Percentiles rank a stretch among this genome's conserved stretches.
Conservation (phyloP, 2,888 invertebrate genomes). For the Hedychridium roseum region DNA sequence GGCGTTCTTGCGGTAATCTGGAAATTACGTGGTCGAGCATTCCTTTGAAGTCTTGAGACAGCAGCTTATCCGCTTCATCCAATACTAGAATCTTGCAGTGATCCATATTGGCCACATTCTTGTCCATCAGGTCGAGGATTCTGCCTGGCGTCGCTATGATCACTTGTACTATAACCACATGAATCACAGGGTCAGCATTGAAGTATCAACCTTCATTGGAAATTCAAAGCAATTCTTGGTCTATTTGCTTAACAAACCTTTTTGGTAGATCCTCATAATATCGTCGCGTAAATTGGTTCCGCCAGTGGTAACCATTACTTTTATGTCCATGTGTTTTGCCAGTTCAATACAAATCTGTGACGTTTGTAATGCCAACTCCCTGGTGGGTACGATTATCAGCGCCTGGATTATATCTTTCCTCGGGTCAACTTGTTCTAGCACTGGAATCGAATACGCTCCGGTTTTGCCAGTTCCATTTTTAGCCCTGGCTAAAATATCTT, state of each 20-base stretch:
- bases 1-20: constrained; percentile 92
- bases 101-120: constrained; percentile 92
- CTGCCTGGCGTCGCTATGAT: constrained; percentile 99
- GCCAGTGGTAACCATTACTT: constrained; percentile 99
- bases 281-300: constrained; percentile 98
- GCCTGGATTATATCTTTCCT: constrained; percentile 95
- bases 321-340: constrained; percentile 95
- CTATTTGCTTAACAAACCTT: constrained; percentile 70
- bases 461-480: constrained; percentile 99
- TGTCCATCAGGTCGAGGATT: constrained; percentile 99
- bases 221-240: background rate
- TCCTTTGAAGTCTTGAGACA: constrained; percentile 99
- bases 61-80: constrained; percentile 98
- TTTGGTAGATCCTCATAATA: constrained; percentile 99
- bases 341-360: constrained; percentile 99
- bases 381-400: constrained; percentile 96
- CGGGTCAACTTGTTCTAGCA: constrained; percentile 93
- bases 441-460: constrained; percentile 98
- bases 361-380: constrained; percentile 98
- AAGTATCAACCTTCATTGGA: too few species aligned
- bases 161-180: constrained; percentile 80
- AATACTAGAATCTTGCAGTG: constrained; percentile 96
- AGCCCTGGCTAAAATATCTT: constrained; percentile 97
- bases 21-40: constrained; percentile 98
- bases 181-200: too few species aligned